These are phyloP conservation scores for Erythrocercus mccallii DNA, from an alignment of 2,113 vertebrate species.

Conservation along the genomic window DNA sequence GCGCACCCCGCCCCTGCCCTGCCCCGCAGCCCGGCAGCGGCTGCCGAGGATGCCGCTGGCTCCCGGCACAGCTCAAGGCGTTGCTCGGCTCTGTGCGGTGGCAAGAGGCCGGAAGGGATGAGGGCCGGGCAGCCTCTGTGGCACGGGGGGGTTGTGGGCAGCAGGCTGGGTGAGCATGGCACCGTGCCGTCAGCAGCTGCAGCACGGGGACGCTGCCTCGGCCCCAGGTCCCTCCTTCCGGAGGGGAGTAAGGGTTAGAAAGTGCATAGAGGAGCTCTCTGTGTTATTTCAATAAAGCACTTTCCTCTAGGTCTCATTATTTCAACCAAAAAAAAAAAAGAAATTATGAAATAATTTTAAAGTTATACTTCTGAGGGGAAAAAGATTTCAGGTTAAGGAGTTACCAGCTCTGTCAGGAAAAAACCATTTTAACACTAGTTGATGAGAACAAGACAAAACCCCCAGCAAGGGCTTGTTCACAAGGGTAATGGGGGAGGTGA, in stretches of 20 bases:
- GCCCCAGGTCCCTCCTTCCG: fast-evolving
- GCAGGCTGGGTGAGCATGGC: not conserved
- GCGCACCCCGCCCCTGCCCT: too few species aligned
- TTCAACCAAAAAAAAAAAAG: not conserved
- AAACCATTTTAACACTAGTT: not conserved
- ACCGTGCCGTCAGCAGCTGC: not conserved
- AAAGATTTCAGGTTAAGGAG: not conserved
- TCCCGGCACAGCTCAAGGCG: not conserved
- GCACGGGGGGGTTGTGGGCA: not conserved
- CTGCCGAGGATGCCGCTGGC: not conserved
- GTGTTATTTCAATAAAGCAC: not conserved
- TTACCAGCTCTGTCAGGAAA: not conserved
- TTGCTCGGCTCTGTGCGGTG: fast-evolving
- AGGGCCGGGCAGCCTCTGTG: not conserved
- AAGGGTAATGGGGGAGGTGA: not conserved
- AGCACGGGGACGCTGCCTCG: not conserved
- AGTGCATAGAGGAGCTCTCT: not conserved
- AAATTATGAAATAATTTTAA: not conserved
- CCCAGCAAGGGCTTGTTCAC: not conserved
- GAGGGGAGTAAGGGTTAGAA: not conserved
- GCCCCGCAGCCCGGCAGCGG: not conserved
- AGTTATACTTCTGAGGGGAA: not conserved
- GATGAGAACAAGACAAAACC: not conserved
- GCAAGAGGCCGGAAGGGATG: not conserved
- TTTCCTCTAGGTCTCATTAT: not conserved